Conservation (phyloP, 37 sponge, comb jelly and placozoan genomes). For the Eunapius fragilis region DNA sequence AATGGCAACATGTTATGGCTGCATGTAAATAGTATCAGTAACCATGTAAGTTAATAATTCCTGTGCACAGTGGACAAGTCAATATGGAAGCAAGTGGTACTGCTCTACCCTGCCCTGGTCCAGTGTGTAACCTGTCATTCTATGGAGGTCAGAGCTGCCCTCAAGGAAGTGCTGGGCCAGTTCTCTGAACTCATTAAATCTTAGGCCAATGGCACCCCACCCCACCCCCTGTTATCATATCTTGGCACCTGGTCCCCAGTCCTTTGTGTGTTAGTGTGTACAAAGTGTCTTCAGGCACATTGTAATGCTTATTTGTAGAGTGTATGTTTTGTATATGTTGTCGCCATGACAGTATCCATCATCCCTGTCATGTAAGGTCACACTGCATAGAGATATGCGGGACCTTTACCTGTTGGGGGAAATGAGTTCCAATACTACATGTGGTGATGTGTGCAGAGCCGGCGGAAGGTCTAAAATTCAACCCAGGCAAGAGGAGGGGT, state of each 20-base stretch:
- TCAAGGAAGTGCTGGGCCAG: constrained; percentile 54
- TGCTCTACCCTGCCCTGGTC: constrained; percentile 83
- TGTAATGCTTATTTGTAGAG: background rate
- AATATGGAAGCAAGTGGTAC: constrained; percentile 70
- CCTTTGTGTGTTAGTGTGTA: background rate
- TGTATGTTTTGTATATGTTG: background rate
- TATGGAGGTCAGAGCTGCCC: constrained; percentile 57
- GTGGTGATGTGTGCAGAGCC: too few species aligned
- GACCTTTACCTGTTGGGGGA: too few species aligned
- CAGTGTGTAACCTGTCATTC: constrained; percentile 90
- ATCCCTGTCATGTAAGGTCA: background rate
- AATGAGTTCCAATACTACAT: too few species aligned
- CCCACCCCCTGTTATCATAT: too few species aligned
- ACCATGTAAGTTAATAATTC: too few species aligned
- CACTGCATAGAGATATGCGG: background rate
- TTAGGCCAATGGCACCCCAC: background rate
- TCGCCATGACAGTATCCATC: background rate
- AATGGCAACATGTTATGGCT: too few species aligned
- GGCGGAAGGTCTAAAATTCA: too few species aligned
- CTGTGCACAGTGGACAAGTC: constrained; percentile 49
- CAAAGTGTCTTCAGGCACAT: background rate
- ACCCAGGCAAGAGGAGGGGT: too few species aligned
- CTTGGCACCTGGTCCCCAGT: background rate
- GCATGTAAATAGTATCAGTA: too few species aligned
- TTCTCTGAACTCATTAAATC: constrained; percentile 55